Base-by-base conservation (phyloP, 2,888 invertebrate genomes). In the Dyspetes luteomarginatus region DNA sequence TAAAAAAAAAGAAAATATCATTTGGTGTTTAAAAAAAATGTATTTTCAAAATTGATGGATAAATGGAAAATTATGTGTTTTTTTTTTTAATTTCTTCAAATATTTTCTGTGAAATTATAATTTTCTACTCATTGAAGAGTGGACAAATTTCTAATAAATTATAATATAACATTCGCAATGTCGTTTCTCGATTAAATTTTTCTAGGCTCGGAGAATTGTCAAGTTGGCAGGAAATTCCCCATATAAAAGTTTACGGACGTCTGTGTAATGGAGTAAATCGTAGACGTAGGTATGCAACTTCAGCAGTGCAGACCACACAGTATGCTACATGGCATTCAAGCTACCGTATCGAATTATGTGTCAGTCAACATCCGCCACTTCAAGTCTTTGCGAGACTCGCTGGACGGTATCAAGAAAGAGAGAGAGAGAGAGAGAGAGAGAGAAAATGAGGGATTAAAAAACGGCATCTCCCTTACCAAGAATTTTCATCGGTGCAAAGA, bases 281-380 rank as follows among this genome's bases (percentile, higher is more conserved):
- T 22, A 15, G 4, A n/a, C 30, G 19, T 41, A 60, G 30, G 58
- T 30, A 41, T 36, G 58, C 19, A 60, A 48, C 55, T 41, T 19
- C 30, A 48, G 15, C 15, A 45, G 9, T 1, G 48, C 9, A n/a
- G 30, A 48, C 45, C 71, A 58, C 71, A 60, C 71, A 36, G 15
- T 7, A 9, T 5, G 55, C 28, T 24, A 58, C 62, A 60, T 48
- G n/a, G 55, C 48, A 56, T n/a, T n/a, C 22, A 56, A 30, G 64
- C 64, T 65, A 64, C 56, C 48, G 43, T 77, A 77, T 77, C 77
- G 71, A 55, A 65, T 56, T 50, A 77, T 77, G 64, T 56, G n/a
- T 30, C 64, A 30, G 71, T 77, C 48, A 77, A 77, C 77, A 77
- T 71, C 64, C 77, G 77, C 71, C 22, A 64, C 45, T 64, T 36